Percentiles rank a stretch among this genome's conserved stretches.
phyloP scores from a whole-genome alignment of 1,140 invertebrate genomes.

The Drosophila grimshawi region DNA sequence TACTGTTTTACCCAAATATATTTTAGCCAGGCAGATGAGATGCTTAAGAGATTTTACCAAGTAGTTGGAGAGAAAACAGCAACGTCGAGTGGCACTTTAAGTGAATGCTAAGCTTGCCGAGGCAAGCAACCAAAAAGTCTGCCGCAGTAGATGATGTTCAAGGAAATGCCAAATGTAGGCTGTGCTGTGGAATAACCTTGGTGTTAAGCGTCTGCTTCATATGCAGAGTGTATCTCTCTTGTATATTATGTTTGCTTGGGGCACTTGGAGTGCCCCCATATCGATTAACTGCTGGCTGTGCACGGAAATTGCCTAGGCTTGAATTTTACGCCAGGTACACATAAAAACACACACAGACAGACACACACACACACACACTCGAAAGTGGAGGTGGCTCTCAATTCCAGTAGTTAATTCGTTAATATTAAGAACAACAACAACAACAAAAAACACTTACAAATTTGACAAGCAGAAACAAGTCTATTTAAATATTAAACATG shows the following conservation, averaged over 20 bases:
- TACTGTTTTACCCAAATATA: too few species aligned
- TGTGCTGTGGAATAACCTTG: not conserved
- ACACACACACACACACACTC: not conserved
- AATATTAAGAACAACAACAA: not conserved
- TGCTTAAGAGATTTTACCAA: too few species aligned
- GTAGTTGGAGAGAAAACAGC: too few species aligned
- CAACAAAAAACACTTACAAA: not conserved
- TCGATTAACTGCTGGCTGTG: conserved; percentile 47
- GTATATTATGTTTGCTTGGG: conserved; percentile 6
- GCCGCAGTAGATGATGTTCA: too few species aligned
- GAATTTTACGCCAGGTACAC: conserved; percentile 41
- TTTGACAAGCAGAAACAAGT: not conserved
- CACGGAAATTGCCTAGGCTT: conserved; percentile 35
- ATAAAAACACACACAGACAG: conserved; percentile 20
- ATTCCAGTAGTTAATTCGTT: too few species aligned
- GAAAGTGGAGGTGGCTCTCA: too few species aligned
- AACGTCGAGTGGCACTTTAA: too few species aligned
- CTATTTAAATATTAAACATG: not conserved
- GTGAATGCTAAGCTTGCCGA: too few species aligned
- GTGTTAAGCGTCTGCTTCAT: not conserved
- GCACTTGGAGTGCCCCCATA: conserved; percentile 33
- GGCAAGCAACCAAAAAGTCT: too few species aligned
- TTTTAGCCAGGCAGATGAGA: too few species aligned
- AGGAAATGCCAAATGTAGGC: too few species aligned
- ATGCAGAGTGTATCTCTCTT: conserved; percentile 12